Conservation (phyloP, 2,113 vertebrate species). For the Neolamprologus cancellatus region DNA sequence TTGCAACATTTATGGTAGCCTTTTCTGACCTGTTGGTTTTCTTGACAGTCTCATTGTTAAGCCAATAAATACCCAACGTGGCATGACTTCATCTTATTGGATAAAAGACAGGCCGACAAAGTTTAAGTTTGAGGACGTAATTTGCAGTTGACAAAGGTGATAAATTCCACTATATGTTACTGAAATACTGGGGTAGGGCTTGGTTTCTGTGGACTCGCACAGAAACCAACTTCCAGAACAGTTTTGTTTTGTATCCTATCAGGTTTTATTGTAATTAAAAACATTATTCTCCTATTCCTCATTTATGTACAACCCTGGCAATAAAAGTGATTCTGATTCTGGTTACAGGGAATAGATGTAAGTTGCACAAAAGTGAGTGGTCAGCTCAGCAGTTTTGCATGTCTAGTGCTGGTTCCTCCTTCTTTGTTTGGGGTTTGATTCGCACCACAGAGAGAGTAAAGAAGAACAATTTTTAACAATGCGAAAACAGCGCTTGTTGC, state of each 20-base stretch:
- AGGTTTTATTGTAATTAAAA: neutral
- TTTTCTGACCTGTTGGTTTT: neutral
- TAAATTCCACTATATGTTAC: neutral
- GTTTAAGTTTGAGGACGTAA: neutral
- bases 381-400: neutral
- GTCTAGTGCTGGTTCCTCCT: neutral
- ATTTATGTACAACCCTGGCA: neutral
- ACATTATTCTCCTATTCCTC: neutral
- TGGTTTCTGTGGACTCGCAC: neutral
- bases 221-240: neutral
- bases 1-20: neutral
- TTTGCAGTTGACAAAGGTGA: neutral
- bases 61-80: neutral
- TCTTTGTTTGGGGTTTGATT: neutral
- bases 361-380: neutral
- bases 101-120: neutral
- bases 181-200: neutral
- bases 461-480: neutral
- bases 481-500: neutral
- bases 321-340: neutral
- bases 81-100: neutral
- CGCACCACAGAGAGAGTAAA: neutral
- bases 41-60: neutral
- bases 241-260: neutral
- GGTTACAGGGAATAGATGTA: neutral